Evolutionary conservation across 2,888 invertebrate genomes (phyloP).

Genomic region (Erebia ligea): DNA sequence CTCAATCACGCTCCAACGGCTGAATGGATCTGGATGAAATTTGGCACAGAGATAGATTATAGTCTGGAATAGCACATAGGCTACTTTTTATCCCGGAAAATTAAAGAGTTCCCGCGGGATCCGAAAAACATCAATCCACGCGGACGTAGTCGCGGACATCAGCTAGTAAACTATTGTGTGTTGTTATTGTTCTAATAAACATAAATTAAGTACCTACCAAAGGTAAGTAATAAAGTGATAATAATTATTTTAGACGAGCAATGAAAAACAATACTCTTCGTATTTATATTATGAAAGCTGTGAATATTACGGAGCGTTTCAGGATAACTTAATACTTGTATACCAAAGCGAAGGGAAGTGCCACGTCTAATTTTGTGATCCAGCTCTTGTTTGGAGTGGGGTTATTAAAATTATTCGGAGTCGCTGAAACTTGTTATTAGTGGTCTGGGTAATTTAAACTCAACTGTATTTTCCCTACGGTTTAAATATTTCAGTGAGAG

Average conservation of each 20-base stretch:
- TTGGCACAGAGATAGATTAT: too few relatives aligned
- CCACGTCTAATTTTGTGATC: slow-evolving; percentile 16
- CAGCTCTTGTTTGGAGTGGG: slow-evolving; percentile 8
- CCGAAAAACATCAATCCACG: too few relatives aligned
- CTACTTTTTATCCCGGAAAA: too few relatives aligned
- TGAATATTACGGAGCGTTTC: slow-evolving; percentile 3
- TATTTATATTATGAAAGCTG: not conserved
- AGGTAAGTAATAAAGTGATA: not conserved
- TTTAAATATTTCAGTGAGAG: not conserved
- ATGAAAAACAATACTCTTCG: not conserved
- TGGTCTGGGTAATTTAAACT: slow-evolving; percentile 15
- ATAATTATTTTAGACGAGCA: not conserved
- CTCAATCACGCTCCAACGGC: too few relatives aligned
- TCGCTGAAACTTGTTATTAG: slow-evolving; percentile 21
- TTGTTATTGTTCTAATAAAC: too few relatives aligned
- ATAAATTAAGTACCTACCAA: too few relatives aligned
- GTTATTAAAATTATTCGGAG: slow-evolving; percentile 20
- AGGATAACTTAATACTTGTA: slow-evolving; percentile 1
- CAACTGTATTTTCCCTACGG: not conserved
- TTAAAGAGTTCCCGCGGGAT: too few relatives aligned
- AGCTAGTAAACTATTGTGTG: too few relatives aligned
- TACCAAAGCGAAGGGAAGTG: slow-evolving; percentile 5
- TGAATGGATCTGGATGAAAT: too few relatives aligned
- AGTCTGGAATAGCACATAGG: too few relatives aligned
- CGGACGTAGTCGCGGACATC: too few relatives aligned